Base-by-base conservation (phyloP, 2,797 vertebrate genomes). In the Acridotheres tristis region DNA sequence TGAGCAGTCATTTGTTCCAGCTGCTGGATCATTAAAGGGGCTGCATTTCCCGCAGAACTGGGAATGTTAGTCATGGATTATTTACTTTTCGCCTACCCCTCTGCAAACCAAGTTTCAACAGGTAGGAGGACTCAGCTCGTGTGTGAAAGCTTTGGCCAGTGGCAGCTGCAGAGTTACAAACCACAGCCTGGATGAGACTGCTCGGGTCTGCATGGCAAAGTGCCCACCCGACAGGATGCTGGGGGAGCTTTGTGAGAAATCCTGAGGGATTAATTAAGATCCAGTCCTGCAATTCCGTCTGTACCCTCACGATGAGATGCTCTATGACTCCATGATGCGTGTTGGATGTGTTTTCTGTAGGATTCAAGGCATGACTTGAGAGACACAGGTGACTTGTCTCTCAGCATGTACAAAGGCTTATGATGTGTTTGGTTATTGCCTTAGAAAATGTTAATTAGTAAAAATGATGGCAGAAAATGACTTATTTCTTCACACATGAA, bases 1-100 rank as follows among this genome's bases (percentile, higher is more conserved):
- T 89, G 93, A 97, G 90, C 95, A 91, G 93, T 97, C 94, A 86
- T 97, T 98, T 98, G 95, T 97, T 97, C 97, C 96, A 89, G 90
- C 91, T 89, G 95, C 93, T 73, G 79, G 87, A 95, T 98, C 96
- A 96, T 97, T 97, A 98, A 96, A 95, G 84, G 48, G 92, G 77
- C 61, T 93, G 82, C 79, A 38, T 86, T 65, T 77, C 61, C 88
- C 5, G 0, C 65, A 95, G 67, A 80, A 71, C 40, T 38, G 61
- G 20, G 38, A 79, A 34, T 63, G 54, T 61, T 91, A 65, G 76
- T 94, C 88, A 65, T 59, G 74, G 73, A 23, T 89, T 94, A 65
- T 93, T 96, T 97, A 65, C 79, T 95, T 96, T 95, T 95, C 86
- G 55, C 69, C 75, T 79, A 29, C 16, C 36, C n/a, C 58, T 81